phyloP scores from a whole-genome alignment of 2,888 invertebrate genomes.

The Tineola bisselliella region DNA sequence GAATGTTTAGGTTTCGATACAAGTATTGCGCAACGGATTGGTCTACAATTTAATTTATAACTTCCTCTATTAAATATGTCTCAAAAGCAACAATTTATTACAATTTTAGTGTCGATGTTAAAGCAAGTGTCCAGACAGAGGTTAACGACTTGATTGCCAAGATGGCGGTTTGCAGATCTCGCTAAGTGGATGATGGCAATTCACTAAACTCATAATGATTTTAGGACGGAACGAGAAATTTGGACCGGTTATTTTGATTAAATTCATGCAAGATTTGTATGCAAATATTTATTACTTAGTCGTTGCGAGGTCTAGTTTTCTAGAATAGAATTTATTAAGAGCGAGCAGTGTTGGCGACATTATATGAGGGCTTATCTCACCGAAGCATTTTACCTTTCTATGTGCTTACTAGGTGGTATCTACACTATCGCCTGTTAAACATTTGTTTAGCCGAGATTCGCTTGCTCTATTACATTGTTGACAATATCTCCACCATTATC shows the following conservation, averaged over 20 bases:
- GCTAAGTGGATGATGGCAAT: slow-evolving; percentile 58
- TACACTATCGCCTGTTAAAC: slow-evolving; percentile 39
- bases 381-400: slow-evolving; percentile 22
- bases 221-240: background rate
- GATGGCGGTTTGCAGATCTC: slow-evolving; percentile 54
- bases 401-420: background rate
- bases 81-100: background rate
- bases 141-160: slow-evolving; percentile 61
- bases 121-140: slow-evolving; percentile 28
- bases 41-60: background rate
- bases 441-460: slow-evolving; percentile 53
- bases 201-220: slow-evolving; percentile 16
- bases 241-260: background rate
- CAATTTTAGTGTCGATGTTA: background rate
- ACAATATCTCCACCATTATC: background rate
- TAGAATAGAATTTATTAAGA: background rate
- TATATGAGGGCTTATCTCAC: background rate
- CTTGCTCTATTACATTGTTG: slow-evolving; percentile 20
- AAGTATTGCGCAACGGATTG: no score
- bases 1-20: no score
- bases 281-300: background rate
- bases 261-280: background rate
- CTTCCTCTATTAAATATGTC: background rate
- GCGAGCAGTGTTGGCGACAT: background rate
- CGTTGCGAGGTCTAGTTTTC: background rate